phyloP scores from a whole-genome alignment of 1,140 invertebrate genomes.

The Cyphomyrmex costatus region DNA sequence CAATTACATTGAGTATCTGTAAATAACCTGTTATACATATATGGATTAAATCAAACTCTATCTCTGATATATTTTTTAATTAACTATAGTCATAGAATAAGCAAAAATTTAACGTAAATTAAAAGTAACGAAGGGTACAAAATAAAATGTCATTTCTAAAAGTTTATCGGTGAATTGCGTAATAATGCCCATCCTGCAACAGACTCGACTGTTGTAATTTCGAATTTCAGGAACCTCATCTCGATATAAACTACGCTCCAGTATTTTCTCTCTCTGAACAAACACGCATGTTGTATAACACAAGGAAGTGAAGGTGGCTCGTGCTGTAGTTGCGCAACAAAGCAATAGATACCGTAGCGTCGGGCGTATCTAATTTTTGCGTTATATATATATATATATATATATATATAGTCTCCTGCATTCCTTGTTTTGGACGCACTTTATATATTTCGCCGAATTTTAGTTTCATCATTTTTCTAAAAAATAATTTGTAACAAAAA shows the following conservation, averaged over 20 bases:
- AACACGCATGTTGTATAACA: conserved; percentile 55
- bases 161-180: neutral
- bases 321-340: conserved; percentile 39
- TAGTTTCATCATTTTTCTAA: neutral
- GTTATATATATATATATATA: conserved; percentile 4
- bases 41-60: neutral
- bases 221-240: conserved; percentile 30
- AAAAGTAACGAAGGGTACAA: neutral
- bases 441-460: neutral
- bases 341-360: conserved; percentile 22
- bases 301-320: conserved; percentile 58
- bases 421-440: neutral
- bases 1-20: neutral
- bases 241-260: conserved; percentile 28
- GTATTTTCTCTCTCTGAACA: conserved; percentile 58
- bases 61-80: neutral
- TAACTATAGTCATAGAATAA: neutral
- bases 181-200: conserved; percentile 5
- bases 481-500: neutral
- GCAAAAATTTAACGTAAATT: neutral
- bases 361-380: conserved; percentile 33
- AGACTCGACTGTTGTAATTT: conserved; percentile 29
- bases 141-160: neutral
- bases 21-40: neutral
- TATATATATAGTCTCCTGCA: neutral